phyloP scores from a whole-genome alignment of 2,797 vertebrate genomes.

The Amniataba percoides region DNA sequence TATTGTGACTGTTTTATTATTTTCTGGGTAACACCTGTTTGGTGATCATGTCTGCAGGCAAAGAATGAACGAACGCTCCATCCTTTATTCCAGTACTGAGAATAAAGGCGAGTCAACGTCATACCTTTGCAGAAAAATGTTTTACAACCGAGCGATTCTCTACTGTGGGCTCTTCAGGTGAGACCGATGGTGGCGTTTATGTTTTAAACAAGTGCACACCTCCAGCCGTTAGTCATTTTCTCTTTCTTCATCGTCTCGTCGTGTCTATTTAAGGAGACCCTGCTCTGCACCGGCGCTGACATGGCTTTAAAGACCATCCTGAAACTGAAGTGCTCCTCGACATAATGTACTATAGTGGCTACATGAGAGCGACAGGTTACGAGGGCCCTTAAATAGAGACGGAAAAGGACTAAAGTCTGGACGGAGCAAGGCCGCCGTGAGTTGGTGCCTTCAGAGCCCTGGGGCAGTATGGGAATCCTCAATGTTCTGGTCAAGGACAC shows the following conservation, averaged over 20 bases:
- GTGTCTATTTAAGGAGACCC: conserved; percentile 86
- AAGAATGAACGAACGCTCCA: conserved; percentile 77
- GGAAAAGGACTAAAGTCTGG: conserved; percentile 83
- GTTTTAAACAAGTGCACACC: conserved; percentile 54
- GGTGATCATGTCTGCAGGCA: conserved; percentile 77
- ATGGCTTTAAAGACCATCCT: conserved; percentile 22
- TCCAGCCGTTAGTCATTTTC: conserved; percentile 82
- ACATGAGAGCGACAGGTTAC: conserved; percentile 27
- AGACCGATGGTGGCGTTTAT: conserved; percentile 24
- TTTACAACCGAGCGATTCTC: conserved; percentile 81
- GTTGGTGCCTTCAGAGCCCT: conserved; percentile 81
- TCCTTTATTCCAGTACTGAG: conserved; percentile 70
- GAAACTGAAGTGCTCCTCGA: conserved; percentile 29
- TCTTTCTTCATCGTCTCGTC: conserved; percentile 40
- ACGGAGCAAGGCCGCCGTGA: conserved; percentile 39
- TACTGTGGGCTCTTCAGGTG: conserved; percentile 80
- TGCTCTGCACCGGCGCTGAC: conserved; percentile 16
- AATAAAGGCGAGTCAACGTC: conserved; percentile 71
- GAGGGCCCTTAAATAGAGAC: conserved; percentile 85
- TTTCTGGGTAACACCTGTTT: conserved; percentile 63
- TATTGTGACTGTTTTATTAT: conserved; percentile 8
- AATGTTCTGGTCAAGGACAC: conserved; percentile 99
- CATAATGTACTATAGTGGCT: conserved; percentile 18
- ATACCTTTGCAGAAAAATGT: conserved; percentile 74
- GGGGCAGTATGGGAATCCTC: conserved; percentile 86